These are phyloP conservation scores for Chionomys nivalis DNA, from an alignment of 2,113 vertebrate genomes.

Conservation along the genomic window DNA sequence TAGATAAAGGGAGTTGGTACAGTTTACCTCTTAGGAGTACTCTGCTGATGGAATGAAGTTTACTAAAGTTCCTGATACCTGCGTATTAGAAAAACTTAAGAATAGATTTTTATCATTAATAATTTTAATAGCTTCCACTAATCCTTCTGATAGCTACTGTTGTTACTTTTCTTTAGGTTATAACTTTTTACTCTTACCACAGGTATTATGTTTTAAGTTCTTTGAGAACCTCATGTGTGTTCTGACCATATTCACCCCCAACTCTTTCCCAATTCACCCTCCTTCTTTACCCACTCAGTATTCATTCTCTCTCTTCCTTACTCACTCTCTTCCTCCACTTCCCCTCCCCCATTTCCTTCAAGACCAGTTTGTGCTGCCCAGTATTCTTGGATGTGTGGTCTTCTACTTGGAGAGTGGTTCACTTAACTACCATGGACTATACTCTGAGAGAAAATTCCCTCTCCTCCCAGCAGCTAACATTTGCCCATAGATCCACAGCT, in stretches of 20 bases:
- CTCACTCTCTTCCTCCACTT: too few relatives aligned
- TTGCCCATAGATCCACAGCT: background rate
- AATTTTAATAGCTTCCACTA: background rate
- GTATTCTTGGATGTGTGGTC: background rate
- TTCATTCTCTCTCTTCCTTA: too few relatives aligned
- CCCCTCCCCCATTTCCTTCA: too few relatives aligned
- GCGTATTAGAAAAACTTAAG: background rate
- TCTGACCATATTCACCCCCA: background rate
- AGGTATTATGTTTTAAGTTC: background rate
- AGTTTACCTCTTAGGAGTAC: background rate
- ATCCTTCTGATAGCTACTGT: background rate
- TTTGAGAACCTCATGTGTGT: too few relatives aligned
- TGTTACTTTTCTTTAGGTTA: background rate
- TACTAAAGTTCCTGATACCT: background rate
- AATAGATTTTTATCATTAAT: background rate
- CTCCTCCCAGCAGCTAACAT: background rate
- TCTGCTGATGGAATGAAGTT: background rate
- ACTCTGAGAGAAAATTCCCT: background rate
- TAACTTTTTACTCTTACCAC: background rate
- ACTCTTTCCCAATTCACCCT: background rate
- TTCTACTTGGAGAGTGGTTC: background rate
- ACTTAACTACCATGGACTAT: background rate
- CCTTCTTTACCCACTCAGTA: background rate
- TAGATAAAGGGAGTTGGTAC: background rate
- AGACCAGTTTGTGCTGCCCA: background rate